A percentile compares a stretch with the other conserved stretches of the same genome.
phyloP scores from a whole-genome alignment of 2,113 vertebrate genomes.

The Eonycteris spelaea region DNA sequence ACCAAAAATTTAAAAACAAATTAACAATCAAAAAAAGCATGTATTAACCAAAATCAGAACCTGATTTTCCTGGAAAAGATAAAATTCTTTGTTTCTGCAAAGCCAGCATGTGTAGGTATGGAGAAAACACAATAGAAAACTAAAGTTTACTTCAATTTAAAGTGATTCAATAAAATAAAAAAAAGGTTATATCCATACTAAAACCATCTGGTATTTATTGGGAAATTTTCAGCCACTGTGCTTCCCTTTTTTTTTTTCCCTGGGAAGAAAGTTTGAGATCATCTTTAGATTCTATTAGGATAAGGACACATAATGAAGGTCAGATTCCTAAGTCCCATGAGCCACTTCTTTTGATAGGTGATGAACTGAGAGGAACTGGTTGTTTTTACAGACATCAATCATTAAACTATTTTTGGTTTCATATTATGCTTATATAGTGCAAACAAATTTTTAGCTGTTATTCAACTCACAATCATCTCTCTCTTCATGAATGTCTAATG shows the following conservation, averaged over 20 bases:
- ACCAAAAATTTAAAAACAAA: slow-evolving; percentile 45
- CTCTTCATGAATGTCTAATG: background rate
- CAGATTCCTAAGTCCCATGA: background rate
- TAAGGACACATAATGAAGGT: background rate
- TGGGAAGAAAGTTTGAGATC: background rate
- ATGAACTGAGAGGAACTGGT: background rate
- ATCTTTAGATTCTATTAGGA: background rate
- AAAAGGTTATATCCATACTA: background rate
- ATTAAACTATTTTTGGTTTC: background rate
- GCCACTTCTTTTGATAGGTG: background rate
- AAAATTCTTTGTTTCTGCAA: background rate
- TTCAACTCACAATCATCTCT: background rate
- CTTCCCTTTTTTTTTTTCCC: background rate
- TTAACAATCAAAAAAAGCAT: background rate
- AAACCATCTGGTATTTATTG: background rate
- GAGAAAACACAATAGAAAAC: background rate
- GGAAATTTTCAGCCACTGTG: background rate
- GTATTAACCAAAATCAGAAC: background rate
- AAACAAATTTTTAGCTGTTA: background rate
- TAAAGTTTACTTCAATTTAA: background rate
- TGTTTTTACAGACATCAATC: background rate
- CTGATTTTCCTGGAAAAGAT: background rate
- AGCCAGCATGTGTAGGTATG: background rate
- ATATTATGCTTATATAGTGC: background rate
- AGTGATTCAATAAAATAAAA: background rate